These are phyloP conservation scores for Megaleporinus macrocephalus DNA, from an alignment of 2,113 vertebrate genomes.

Conservation along the genomic window DNA sequence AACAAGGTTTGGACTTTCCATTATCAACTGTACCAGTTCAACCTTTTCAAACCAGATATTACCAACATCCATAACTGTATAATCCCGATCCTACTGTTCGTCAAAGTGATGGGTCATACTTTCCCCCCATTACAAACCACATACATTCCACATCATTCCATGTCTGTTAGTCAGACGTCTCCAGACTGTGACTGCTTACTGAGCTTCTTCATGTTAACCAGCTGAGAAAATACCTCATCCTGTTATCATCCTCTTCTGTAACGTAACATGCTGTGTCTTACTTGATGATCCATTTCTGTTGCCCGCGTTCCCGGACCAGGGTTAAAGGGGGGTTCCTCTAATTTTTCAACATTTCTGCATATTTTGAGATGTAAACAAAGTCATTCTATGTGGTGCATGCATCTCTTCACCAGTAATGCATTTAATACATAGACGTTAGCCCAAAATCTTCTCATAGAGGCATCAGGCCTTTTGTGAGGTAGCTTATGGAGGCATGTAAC, in stretches of 20 bases:
- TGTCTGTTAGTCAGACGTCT: slow-evolving; percentile 14
- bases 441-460: no score
- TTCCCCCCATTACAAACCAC: background rate
- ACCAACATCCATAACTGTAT: background rate
- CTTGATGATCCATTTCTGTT: background rate
- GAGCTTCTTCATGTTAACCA: background rate
- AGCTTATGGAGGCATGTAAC: no score
- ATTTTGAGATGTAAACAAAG: no score
- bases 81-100: background rate
- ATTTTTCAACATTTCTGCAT: no score
- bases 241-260: background rate
- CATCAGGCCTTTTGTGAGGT: no score
- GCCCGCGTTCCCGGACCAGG: background rate
- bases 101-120: background rate
- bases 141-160: background rate
- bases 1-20: background rate
- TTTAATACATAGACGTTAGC: no score
- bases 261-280: background rate
- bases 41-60: background rate
- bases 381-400: no score
- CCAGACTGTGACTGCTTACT: background rate
- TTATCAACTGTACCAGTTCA: background rate
- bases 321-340: background rate
- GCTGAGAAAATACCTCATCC: slow-evolving; percentile 18
- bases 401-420: no score